phyloP scores from a whole-genome alignment of 2,113 vertebrate species.

The Otis tarda region DNA sequence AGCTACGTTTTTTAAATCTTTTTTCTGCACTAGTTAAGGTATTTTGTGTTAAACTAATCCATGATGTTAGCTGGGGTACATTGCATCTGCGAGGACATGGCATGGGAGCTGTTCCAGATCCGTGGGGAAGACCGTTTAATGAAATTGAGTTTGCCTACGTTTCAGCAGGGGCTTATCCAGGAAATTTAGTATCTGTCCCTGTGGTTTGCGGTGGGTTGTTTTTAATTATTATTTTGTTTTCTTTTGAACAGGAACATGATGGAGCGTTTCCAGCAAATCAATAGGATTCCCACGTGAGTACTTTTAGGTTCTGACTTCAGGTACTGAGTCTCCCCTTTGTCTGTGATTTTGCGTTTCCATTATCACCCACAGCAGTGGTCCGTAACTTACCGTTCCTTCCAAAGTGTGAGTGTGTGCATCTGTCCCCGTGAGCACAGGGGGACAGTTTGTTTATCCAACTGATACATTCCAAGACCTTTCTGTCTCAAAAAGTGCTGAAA shows the following conservation, averaged over 20 bases:
- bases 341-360: not conserved
- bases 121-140: not conserved
- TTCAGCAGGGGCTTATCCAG: not conserved
- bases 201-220: fast-evolving
- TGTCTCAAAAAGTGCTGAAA: not conserved
- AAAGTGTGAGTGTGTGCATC: not conserved
- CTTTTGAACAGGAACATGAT: conserved; percentile 81
- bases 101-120: not conserved
- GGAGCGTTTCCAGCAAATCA: conserved; percentile 79
- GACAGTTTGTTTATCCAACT: not conserved
- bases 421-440: not conserved
- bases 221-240: not conserved
- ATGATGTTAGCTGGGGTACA: not conserved
- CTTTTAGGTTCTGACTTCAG: not conserved
- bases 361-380: no score
- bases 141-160: not conserved
- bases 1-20: not conserved
- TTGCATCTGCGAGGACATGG: fast-evolving
- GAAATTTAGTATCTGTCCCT: not conserved
- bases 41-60: not conserved
- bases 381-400: fast-evolving
- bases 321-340: not conserved
- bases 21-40: not conserved
- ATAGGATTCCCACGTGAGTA: conserved; percentile 86
- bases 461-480: not conserved